Evolutionary conservation across 2,113 vertebrate species (phyloP).

Genomic region (Athene noctua): DNA sequence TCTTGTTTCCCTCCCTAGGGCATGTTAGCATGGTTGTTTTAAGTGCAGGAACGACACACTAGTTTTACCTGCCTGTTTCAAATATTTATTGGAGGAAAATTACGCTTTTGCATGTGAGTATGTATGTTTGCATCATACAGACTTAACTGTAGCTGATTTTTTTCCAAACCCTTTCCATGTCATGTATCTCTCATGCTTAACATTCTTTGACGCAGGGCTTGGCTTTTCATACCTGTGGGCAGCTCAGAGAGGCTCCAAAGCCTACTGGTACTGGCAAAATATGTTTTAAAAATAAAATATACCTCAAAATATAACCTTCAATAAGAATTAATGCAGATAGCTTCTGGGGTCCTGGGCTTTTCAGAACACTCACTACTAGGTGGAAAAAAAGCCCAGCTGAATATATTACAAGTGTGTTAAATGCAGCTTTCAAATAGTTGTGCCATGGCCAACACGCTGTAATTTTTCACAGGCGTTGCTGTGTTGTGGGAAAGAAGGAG

Average conservation of each 20-base stretch:
- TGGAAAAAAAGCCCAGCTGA: neutral
- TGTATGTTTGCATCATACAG: neutral
- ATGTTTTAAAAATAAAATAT: neutral
- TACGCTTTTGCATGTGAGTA: neutral
- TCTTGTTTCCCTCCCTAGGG: neutral
- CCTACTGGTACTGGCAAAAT: neutral
- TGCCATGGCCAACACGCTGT: neutral
- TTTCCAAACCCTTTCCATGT: neutral
- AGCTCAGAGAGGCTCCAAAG: neutral
- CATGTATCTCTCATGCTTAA: neutral
- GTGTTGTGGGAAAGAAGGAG: neutral
- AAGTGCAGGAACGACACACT: neutral
- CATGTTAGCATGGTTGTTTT: neutral
- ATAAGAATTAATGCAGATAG: neutral
- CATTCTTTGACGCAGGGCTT: neutral
- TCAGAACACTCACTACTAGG: neutral
- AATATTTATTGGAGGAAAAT: neutral
- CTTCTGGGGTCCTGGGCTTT: neutral
- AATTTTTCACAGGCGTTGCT: slow-evolving; percentile 6
- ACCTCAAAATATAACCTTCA: neutral
- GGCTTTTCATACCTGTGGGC: neutral
- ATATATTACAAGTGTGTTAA: neutral
- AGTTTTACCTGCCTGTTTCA: neutral
- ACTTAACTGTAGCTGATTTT: neutral
- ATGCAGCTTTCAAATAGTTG: slow-evolving; percentile 15